phyloP scores from a whole-genome alignment of 2,888 invertebrate species.

The Machimus rusticus region DNA sequence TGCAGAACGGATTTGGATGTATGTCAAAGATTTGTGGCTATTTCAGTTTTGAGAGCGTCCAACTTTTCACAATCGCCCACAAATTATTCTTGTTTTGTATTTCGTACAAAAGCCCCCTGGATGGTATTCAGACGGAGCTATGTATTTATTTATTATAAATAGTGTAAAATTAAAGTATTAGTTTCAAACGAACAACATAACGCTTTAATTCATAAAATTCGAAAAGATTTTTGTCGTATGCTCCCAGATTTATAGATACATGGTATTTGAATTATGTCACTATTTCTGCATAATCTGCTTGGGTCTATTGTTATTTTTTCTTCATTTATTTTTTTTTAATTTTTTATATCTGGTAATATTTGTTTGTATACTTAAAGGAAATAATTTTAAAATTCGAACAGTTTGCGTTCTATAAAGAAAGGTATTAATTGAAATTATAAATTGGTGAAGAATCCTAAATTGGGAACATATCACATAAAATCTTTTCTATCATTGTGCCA shows the following conservation, averaged over 20 bases:
- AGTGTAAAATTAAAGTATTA: slow-evolving; percentile 16
- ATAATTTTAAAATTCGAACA: not conserved
- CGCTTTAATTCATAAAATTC: not conserved
- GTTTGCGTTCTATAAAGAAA: not conserved
- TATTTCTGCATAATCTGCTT: not conserved
- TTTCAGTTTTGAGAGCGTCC: slow-evolving; percentile 76
- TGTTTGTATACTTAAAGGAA: not conserved
- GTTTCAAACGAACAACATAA: not conserved
- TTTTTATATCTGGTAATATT: not conserved
- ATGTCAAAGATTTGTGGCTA: slow-evolving; percentile 68
- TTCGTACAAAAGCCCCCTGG: not conserved
- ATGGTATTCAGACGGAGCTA: not conserved
- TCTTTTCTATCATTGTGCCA: slow-evolving; percentile 47
- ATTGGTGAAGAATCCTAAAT: not conserved
- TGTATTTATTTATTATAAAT: slow-evolving; percentile 21
- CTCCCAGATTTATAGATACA: not conserved
- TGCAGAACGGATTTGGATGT: slow-evolving; percentile 77
- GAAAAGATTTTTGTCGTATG: not conserved
- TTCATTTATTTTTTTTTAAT: not conserved
- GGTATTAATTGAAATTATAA: not conserved
- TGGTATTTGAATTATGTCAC: not conserved
- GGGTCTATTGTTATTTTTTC: not conserved
- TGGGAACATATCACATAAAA: not conserved
- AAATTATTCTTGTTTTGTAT: slow-evolving; percentile 47
- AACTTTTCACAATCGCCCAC: slow-evolving; percentile 56